Evolutionary conservation across 1,140 invertebrate species (phyloP).

Genomic region (Glossosoma conforme): DNA sequence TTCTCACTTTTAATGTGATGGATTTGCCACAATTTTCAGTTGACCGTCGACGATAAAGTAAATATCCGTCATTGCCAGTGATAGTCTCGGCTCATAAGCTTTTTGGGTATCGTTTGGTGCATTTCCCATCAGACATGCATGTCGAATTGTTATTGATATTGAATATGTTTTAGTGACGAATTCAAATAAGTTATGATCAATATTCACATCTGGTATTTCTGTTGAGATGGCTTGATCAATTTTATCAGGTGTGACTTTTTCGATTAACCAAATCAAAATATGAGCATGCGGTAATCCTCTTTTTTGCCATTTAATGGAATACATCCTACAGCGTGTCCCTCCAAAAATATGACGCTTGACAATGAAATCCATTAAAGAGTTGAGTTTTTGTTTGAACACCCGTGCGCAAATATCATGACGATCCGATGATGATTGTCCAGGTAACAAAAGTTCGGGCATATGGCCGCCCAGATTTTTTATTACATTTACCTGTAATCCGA

Average conservation of each 20-base stretch:
- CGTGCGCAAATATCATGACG: conserved; percentile 36
- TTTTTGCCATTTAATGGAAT: conserved; percentile 48
- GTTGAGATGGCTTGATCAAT: no score
- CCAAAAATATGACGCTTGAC: conserved; percentile 35
- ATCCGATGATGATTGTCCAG: conserved; percentile 32
- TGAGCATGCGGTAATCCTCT: conserved; percentile 44
- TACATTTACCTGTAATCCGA: conserved; percentile 44
- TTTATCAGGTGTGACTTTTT: no score
- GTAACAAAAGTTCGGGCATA: conserved; percentile 34
- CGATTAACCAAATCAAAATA: conserved; percentile 45
- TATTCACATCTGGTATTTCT: no score
- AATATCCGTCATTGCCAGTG: no score
- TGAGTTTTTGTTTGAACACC: conserved; percentile 38
- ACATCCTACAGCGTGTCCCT: conserved; percentile 38
- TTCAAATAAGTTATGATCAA: conserved; percentile 38
- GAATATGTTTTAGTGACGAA: conserved; percentile 44
- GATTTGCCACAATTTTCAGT: no score
- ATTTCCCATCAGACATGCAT: conserved; percentile 8
- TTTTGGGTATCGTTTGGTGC: no score
- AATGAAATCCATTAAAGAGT: conserved; percentile 37
- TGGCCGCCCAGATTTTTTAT: conserved; percentile 48
- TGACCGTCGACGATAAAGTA: no score
- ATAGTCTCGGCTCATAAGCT: no score
- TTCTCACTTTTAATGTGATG: conserved; percentile 2
- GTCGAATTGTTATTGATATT: conserved; percentile 44